These are phyloP conservation scores for Standfussiana lucernea DNA, from an alignment of 2,888 invertebrate species.

Conservation along the genomic window DNA sequence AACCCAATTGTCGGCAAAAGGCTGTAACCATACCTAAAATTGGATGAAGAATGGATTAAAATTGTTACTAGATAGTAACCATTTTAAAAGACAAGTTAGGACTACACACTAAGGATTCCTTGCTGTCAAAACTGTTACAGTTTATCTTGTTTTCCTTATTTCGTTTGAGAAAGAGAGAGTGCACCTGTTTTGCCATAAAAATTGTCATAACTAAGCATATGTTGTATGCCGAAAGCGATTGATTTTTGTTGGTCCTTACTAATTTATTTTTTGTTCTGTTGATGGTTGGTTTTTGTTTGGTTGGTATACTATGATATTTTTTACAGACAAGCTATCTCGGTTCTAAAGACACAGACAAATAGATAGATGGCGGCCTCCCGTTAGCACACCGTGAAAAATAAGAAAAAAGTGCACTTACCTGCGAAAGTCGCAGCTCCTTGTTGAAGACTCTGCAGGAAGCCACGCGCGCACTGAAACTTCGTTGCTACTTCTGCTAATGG, in stretches of 20 bases:
- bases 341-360: not conserved
- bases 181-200: not conserved
- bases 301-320: too few species aligned
- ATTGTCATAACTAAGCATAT: not conserved
- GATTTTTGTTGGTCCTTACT: not conserved
- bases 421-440: slow-evolving; percentile 98
- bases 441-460: slow-evolving; percentile 97
- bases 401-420: slow-evolving; percentile 85
- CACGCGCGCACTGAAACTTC: slow-evolving; percentile 96
- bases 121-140: not conserved
- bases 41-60: not conserved
- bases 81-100: not conserved
- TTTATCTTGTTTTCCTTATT: not conserved
- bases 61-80: not conserved
- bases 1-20: slow-evolving; percentile 98
- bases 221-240: not conserved
- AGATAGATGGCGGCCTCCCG: not conserved
- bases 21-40: slow-evolving; percentile 97
- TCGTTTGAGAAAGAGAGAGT: not conserved
- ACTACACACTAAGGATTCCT: not conserved
- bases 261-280: not conserved
- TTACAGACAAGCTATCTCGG: too few species aligned
- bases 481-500: slow-evolving; percentile 94
- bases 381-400: not conserved
- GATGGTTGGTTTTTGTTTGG: too few species aligned